Evolutionary conservation across 2,888 invertebrate genomes (phyloP), one percentile per base, ranked within the genome.

Genomic region (Laspeyria flexula): DNA sequence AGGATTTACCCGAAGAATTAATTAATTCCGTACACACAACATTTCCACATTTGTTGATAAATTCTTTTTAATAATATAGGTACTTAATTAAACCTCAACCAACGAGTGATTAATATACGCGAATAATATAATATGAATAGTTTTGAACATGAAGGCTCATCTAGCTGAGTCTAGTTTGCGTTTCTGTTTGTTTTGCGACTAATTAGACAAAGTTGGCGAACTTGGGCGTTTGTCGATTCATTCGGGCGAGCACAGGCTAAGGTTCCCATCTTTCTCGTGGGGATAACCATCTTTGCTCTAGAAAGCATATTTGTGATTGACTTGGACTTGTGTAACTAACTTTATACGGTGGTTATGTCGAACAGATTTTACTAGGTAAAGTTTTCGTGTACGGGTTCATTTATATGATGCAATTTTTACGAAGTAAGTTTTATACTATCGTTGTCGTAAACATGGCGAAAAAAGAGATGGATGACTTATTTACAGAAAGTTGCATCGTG

Each of bases 181-280:
- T 71, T 55, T 55, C 66, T 79, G 79, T 83, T 83, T 83, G 81
- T 81, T 83, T 79, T 74, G 74, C 75, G 79, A 81, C 82, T 85
- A 85, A 85, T 85, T 85, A 85, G 80, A 75, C 75, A 65, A 79
- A 83, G 76, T 85, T 83, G 55, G 66, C 54, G 48, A 75, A 82
- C 71, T 79, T 76, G 55, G 71, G 65, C 65, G 75, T 65, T 73
- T 70, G 71, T 65, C 70, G 62, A 71, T 69, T 73, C 75, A 65
- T 70, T 73, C 70, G 69, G 58, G 60, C 67, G 71, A 62, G 48
- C 53, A 56, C 55, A 56, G 71, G 71, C 69, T 72, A 71, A 74
- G 75, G 75, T 64, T 76, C 60, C 71, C 61, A 70, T 77, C 73
- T 72, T 73, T 71, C 75, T 60, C 72, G 43, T 35, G 68, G 64